Base-by-base conservation (phyloP, 2,113 vertebrate species). In the Brachyistius frenatus region DNA sequence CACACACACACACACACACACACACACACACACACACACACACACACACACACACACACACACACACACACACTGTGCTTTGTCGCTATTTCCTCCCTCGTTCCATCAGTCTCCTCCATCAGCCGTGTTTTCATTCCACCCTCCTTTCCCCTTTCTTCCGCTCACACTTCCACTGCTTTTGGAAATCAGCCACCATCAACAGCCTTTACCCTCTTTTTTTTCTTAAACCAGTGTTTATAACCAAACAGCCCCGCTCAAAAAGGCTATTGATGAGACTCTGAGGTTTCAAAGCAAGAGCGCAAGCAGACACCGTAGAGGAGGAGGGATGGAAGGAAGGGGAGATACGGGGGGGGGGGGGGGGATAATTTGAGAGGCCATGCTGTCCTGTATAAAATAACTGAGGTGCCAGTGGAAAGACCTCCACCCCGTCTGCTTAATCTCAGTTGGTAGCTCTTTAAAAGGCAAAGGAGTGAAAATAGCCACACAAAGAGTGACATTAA, bases 171-270 rank as follows among this genome's bases (percentile, higher is more conserved):
- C 69, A 86, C 54, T 67, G 80, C 64, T 54, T 81, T 89, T 92
- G 88, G 90, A 89, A 85, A 41, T 33, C 14, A 1, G 83, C 85
- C 90, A 88, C 65, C 53, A 81, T 80, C 83, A 88, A 90, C 85
- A 91, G 53, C 14, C 78, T 73, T 76, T 57, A 33, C 16, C 76
- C 7, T 60, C 58, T 79, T 71, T 70, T 56, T 84, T 81, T 47
- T 77, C 76, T 70, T 60, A 64, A 63, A 32, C 63, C 35, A 31
- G n/a, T 67, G 52, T 88, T 84, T 77, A 78, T 78, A 69, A 68
- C 72, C 65, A 88, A 88, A 89, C 75, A 86, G 31, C 7, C 35
- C 37, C 5, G 33, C 73, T 90, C 83, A 90, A 90, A 89, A 89
- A 87, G 85, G 23, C 85, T 69, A 91, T 88, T 92, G 92, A 91